phyloP scores from a whole-genome alignment of 2,888 invertebrate species.

The Perithous albicinctus region DNA sequence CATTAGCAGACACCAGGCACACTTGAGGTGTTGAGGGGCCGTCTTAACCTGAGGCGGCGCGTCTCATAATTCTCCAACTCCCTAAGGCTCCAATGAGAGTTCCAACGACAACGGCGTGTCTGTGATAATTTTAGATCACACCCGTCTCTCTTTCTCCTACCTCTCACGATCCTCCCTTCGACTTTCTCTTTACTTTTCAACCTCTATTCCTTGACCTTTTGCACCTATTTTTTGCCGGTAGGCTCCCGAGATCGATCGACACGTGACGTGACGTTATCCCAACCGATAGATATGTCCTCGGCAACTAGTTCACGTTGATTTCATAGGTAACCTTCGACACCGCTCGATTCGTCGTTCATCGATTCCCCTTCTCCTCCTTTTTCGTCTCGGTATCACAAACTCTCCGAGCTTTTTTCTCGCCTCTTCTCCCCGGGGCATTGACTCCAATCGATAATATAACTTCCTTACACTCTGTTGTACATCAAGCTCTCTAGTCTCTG shows the following conservation, averaged over 20 bases:
- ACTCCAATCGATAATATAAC: conserved; percentile 64
- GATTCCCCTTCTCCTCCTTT: conserved; percentile 60
- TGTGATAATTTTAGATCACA: conserved; percentile 25
- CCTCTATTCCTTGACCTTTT: conserved; percentile 34
- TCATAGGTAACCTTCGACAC: conserved; percentile 65
- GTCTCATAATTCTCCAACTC: conserved; percentile 40
- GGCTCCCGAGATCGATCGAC: conserved; percentile 48
- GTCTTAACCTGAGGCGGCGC: conserved; percentile 56
- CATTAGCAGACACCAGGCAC: conserved; percentile 58
- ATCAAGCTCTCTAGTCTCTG: conserved; percentile 21
- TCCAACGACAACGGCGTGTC: neutral
- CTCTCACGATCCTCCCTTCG: neutral
- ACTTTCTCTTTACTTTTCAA: neutral
- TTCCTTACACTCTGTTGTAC: conserved; percentile 28
- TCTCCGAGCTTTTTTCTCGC: conserved; percentile 55
- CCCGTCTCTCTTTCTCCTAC: neutral
- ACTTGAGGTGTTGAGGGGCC: conserved; percentile 41
- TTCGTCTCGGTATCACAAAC: conserved; percentile 45
- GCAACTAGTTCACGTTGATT: conserved; percentile 45
- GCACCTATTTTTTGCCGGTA: conserved; percentile 15
- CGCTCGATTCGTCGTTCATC: conserved; percentile 57
- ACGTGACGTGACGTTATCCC: conserved; percentile 44
- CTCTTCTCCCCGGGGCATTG: conserved; percentile 66
- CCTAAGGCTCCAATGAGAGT: conserved; percentile 7
- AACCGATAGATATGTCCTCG: conserved; percentile 25